Evolutionary conservation across 2,797 vertebrate species (phyloP), one percentile per base, ranked within the genome.

Genomic region (Hoplostethus mediterraneus): DNA sequence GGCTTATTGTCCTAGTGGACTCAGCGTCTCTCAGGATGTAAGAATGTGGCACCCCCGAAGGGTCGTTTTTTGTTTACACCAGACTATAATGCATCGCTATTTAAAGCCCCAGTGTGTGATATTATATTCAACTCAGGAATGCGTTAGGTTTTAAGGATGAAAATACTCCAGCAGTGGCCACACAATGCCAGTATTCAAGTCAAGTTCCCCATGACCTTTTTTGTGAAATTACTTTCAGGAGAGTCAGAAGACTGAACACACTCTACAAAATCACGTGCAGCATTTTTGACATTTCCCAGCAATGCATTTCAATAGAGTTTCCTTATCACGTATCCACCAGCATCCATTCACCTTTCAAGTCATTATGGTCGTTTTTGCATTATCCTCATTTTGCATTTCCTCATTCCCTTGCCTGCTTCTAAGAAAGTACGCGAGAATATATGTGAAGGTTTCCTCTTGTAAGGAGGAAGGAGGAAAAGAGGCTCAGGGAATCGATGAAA

Each of bases 101-200:
- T 38, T 13, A 21, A n/a, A 21, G 60, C 54, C 63, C 33, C 12
- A 14, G 38, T 54, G 49, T 74, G 49, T 61, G 38, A 1, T 1
- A 45, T 71, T 2, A 49, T 16, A 38, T 14, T 17, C 6, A 44
- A 45, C 4, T 6, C 1, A 5, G 6, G 1, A 38, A 28, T 52
- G 17, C 49, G 61, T 65, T 44, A 2, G 1, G 0, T 6, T 30
- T 58, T 55, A 54, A 21, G 21, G 10, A 44, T 9, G 44, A n/a
- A 14, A 42, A 60, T 45, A 52, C 31, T 8, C 72, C 36, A 0
- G 3, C 25, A 65, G n/a, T 64, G 44, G 65, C 48, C 33, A 68
- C 17, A 80, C 74, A 81, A 73, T 49, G 53, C 28, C 44, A 77
- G 52, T 45, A 69, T 82, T 76, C 58, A 70, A 55, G 61, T 69